These are phyloP conservation scores for Drosophila borealis DNA, from an alignment of 2,888 invertebrate species.

Conservation along the genomic window DNA sequence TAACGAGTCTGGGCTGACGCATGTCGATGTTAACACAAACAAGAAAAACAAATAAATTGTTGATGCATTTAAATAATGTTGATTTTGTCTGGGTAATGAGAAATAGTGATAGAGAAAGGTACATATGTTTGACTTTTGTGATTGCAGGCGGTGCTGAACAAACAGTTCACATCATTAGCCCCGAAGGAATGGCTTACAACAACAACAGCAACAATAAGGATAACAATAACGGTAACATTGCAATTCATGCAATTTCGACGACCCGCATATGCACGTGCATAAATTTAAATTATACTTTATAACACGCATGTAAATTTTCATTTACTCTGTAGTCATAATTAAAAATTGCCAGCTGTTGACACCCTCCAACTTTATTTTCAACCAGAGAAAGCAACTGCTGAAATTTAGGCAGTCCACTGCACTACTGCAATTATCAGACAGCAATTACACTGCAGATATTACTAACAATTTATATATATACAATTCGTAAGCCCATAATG, in stretches of 20 bases:
- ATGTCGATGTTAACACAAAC: constrained; percentile 1
- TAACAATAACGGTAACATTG: constrained; percentile 29
- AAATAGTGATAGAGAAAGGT: constrained; percentile 6
- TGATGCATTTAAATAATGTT: constrained; percentile 59
- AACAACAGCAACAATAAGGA: constrained; percentile 18
- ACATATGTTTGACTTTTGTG: constrained; percentile 52
- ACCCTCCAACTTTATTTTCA: neutral
- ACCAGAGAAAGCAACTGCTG: constrained; percentile 7
- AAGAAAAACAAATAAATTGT: constrained; percentile 20
- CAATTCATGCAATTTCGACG: constrained; percentile 30
- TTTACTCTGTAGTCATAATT: constrained; percentile 28
- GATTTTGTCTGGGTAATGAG: constrained; percentile 44
- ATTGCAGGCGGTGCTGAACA: constrained; percentile 64
- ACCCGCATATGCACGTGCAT: constrained; percentile 37
- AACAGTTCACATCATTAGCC: constrained; percentile 77
- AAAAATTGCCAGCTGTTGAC: constrained; percentile 8
- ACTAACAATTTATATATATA: neutral
- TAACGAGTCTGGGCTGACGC: neutral
- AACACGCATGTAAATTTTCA: constrained; percentile 28
- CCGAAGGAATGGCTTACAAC: constrained; percentile 41
- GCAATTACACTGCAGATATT: constrained; percentile 6
- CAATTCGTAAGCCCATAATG: neutral
- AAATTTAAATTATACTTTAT: constrained; percentile 64
- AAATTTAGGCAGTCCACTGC: constrained; percentile 8
- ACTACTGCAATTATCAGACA: constrained; percentile 10